Percentiles rank a stretch among this genome's conserved stretches.
phyloP scores from a whole-genome alignment of 1,140 invertebrate species.

The Leucophenga varia region DNA sequence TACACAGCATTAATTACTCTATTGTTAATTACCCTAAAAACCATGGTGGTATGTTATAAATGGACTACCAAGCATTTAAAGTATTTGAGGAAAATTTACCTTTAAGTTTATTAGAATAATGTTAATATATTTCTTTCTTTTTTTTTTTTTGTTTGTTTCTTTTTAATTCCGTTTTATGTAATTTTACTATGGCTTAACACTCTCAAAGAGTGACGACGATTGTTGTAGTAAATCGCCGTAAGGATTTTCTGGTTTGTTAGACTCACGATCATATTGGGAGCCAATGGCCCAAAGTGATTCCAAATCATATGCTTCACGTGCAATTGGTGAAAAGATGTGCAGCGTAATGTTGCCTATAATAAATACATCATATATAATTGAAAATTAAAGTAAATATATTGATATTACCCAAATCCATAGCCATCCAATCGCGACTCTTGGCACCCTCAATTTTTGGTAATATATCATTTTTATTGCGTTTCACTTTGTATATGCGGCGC shows the following conservation, averaged over 20 bases:
- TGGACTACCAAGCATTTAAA: no score
- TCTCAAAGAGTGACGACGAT: no score
- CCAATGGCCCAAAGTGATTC: conserved; percentile 90
- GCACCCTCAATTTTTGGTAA: conserved; percentile 78
- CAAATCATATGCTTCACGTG: conserved; percentile 77
- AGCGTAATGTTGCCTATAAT: conserved; percentile 81
- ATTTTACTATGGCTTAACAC: no score
- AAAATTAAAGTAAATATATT: background rate
- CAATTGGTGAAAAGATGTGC: conserved; percentile 78
- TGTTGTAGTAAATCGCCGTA: no score
- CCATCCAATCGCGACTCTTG: conserved; percentile 78
- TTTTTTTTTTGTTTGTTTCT: no score
- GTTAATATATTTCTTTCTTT: no score
- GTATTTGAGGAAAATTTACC: no score
- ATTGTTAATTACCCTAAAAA: no score
- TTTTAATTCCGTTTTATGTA: no score
- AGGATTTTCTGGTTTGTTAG: conserved; percentile 62
- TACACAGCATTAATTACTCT: no score
- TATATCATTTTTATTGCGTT: conserved; percentile 65
- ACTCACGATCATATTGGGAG: conserved; percentile 73
- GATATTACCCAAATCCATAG: conserved; percentile 80
- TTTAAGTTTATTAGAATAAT: no score
- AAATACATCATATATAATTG: conserved; percentile 16
- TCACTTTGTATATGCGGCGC: conserved; percentile 76
- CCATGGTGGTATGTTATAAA: no score